A percentile compares a stretch with the other conserved stretches of the same genome.
Evolutionary conservation across 2,113 vertebrate species (phyloP).

Genomic region (Gadus macrocephalus): DNA sequence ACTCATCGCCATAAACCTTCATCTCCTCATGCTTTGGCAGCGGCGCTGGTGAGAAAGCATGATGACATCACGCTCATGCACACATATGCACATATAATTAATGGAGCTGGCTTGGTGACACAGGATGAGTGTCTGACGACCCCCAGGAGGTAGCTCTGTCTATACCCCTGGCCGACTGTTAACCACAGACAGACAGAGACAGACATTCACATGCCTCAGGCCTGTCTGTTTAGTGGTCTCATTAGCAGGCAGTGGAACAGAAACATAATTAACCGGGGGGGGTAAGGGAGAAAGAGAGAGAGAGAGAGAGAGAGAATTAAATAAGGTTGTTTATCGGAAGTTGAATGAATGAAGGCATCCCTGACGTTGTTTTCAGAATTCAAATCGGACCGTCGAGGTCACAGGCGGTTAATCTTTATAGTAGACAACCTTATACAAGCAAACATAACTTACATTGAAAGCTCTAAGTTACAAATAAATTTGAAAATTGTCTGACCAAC

Average conservation of each 20-base stretch:
- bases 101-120: conserved; percentile 32
- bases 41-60: conserved; percentile 32
- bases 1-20: conserved; percentile 57
- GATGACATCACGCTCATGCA: conserved; percentile 54
- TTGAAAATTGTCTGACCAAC: too few relatives aligned
- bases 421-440: too few relatives aligned
- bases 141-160: conserved; percentile 20
- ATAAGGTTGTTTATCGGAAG: neutral
- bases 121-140: conserved; percentile 2
- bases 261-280: conserved; percentile 58
- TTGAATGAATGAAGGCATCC: neutral
- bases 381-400: too few relatives aligned
- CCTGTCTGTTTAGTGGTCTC: conserved; percentile 71
- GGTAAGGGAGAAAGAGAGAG: conserved; percentile 25
- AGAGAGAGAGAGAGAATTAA: conserved; percentile 14
- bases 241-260: conserved; percentile 64
- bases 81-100: conserved; percentile 44
- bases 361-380: too few relatives aligned
- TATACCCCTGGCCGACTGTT: too few relatives aligned
- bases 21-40: conserved; percentile 35
- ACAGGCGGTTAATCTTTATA: too few relatives aligned
- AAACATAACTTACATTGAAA: too few relatives aligned
- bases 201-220: conserved; percentile 29
- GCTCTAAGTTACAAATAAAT: too few relatives aligned
- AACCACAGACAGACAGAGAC: neutral